Evolutionary conservation across 2,113 vertebrate genomes (phyloP), one percentile per base, ranked within the genome.

Genomic region (Pardalotus punctatus): DNA sequence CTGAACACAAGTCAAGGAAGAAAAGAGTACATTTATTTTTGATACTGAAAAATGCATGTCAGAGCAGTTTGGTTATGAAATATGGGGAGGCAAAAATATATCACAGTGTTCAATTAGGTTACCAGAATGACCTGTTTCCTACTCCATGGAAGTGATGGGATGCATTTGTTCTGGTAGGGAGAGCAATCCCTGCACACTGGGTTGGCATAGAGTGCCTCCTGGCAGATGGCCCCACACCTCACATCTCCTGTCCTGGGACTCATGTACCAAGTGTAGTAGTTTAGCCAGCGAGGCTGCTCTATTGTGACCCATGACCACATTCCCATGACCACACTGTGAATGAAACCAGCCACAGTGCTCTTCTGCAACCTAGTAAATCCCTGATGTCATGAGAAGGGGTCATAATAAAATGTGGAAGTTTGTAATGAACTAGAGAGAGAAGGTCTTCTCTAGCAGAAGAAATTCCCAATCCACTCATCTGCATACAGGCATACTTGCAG

Each of bases 251-350:
- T 13, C 21, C 22, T 42, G 79, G 11, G 19, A 74, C 9, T 6
- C 12, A 12, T 0, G 0, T 18, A 36, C 18, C 19, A 57, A 28
- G 5, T 8, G 6, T 31, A 24, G 23, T 18, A 72, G 40, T 64
- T 71, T 64, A 85, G 10, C 14, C 19, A 61, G 12, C 0, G 2
- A 82, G n/a, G 12, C 0, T 5, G 1, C 5, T 79, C 6, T 56
- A 1, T 38, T 1, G 4, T 19, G 28, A 24, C n/a, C n/a, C n/a
- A n/a, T n/a, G n/a, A n/a, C n/a, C n/a, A n/a, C n/a, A n/a, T n/a
- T n/a, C n/a, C n/a, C n/a, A n/a, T n/a, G 28, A 22, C 6, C 23
- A 35, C 7, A 9, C 3, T 56, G 73, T 35, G 11, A 74, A 71
- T 27, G 3, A 89, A 86, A 74, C 8, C 21, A 60, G 58, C 6